Percentiles rank a stretch among this genome's conserved stretches.
These are phyloP conservation scores for Scolopax rusticola DNA, from an alignment of 2,797 vertebrate species.

Conservation along the genomic window DNA sequence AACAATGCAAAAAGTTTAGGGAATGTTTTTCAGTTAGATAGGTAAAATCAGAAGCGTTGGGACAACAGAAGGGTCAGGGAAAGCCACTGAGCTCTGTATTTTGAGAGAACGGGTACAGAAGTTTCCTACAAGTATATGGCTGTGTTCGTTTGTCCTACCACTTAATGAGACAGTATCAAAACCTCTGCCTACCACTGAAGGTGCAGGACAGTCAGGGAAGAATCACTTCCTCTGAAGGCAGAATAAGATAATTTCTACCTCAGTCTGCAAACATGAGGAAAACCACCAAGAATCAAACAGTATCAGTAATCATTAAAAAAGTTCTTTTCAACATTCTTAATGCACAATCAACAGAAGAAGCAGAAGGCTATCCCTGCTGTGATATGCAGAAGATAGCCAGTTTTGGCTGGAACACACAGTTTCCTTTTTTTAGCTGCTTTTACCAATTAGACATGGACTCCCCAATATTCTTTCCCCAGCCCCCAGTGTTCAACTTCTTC, in stretches of 20 bases:
- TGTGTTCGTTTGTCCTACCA: neutral
- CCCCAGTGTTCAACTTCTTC: neutral
- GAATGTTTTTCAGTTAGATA: neutral
- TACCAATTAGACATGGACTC: neutral
- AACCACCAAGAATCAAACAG: neutral
- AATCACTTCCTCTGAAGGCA: neutral
- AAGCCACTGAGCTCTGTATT: neutral
- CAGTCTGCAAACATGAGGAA: neutral
- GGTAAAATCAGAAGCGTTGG: neutral
- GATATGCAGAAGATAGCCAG: neutral
- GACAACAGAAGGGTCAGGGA: neutral
- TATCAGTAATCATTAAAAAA: neutral
- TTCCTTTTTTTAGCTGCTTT: neutral
- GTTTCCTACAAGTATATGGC: neutral
- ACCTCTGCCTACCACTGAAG: neutral
- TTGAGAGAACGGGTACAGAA: neutral
- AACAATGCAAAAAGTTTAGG: neutral
- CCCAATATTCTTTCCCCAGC: neutral
- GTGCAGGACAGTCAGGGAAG: neutral
- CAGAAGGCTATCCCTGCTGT: accelerated
- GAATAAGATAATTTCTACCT: neutral
- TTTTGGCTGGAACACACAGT: accelerated
- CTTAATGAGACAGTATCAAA: neutral
- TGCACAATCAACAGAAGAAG: neutral
- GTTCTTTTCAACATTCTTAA: neutral